These are phyloP conservation scores for Trichoplusia ni DNA, from an alignment of 1,140 invertebrate species.

Conservation along the genomic window DNA sequence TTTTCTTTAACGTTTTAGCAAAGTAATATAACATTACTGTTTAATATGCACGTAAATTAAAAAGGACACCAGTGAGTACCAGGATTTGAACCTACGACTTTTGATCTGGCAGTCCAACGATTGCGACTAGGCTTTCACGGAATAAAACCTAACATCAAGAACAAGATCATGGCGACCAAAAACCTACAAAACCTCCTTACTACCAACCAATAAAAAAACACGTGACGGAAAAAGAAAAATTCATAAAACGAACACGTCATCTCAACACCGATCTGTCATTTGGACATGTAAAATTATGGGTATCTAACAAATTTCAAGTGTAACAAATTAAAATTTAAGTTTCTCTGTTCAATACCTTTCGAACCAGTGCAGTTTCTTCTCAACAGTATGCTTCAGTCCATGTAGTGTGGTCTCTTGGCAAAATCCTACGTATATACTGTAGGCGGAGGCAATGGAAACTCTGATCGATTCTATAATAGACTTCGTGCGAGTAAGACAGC, in stretches of 20 bases:
- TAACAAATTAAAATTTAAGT: constrained; percentile 6
- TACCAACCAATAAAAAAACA: background rate
- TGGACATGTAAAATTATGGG: constrained; percentile 26
- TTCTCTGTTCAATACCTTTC: constrained; percentile 58
- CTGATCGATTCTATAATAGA: constrained; percentile 49
- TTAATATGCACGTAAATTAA: no score
- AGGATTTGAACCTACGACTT: no score
- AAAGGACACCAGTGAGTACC: no score
- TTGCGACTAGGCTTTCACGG: no score
- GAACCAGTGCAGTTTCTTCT: constrained; percentile 57
- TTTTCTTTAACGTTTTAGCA: no score
- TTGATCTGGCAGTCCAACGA: no score
- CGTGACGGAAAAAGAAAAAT: constrained; percentile 13
- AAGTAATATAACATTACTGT: no score
- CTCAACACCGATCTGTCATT: background rate
- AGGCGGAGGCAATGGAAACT: constrained; percentile 48
- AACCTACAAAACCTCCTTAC: background rate
- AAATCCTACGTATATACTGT: constrained; percentile 54
- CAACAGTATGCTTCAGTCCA: constrained; percentile 72
- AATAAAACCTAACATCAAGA: no score
- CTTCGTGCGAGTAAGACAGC: constrained; percentile 58
- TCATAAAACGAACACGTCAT: constrained; percentile 36
- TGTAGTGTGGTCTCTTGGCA: constrained; percentile 72
- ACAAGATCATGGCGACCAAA: background rate
- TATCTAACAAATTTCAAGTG: constrained; percentile 8